A percentile compares a stretch with the other conserved stretches of the same genome.
Evolutionary conservation across 2,113 vertebrate genomes (phyloP).

Genomic region (Haliaeetus leucogaster): DNA sequence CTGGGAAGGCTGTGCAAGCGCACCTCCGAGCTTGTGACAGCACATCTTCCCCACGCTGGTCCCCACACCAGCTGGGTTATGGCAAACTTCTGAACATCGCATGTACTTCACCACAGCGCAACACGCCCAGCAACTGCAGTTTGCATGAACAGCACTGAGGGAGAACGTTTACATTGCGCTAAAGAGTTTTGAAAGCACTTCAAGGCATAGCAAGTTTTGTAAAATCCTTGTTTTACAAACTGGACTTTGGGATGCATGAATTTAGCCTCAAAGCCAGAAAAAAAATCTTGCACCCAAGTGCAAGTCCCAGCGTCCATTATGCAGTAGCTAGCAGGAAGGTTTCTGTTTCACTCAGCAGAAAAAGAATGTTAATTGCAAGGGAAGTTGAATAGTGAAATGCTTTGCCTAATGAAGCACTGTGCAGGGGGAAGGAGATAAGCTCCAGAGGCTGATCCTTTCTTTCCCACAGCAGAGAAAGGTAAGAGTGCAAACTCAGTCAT

Average conservation of each 20-base stretch:
- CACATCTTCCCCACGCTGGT: accelerated
- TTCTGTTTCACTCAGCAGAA: background rate
- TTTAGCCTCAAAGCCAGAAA: background rate
- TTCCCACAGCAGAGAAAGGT: background rate
- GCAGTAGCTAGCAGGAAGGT: background rate
- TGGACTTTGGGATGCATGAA: background rate
- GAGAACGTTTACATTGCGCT: background rate
- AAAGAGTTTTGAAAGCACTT: background rate
- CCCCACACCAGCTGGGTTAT: background rate
- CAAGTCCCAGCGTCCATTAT: background rate
- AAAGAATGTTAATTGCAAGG: background rate
- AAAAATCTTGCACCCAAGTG: background rate
- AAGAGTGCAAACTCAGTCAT: background rate
- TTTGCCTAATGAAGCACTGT: background rate
- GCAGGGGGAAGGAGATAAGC: background rate
- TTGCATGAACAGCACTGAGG: background rate
- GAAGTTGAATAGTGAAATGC: background rate
- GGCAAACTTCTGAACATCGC: background rate
- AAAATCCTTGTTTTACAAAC: background rate
- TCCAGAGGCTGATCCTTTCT: background rate
- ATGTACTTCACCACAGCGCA: accelerated
- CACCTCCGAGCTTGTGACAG: background rate
- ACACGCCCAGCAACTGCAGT: background rate
- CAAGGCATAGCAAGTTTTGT: background rate
- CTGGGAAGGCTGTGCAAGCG: background rate